Conservation (phyloP, 2,113 vertebrate genomes). For the Vimba vimba region DNA sequence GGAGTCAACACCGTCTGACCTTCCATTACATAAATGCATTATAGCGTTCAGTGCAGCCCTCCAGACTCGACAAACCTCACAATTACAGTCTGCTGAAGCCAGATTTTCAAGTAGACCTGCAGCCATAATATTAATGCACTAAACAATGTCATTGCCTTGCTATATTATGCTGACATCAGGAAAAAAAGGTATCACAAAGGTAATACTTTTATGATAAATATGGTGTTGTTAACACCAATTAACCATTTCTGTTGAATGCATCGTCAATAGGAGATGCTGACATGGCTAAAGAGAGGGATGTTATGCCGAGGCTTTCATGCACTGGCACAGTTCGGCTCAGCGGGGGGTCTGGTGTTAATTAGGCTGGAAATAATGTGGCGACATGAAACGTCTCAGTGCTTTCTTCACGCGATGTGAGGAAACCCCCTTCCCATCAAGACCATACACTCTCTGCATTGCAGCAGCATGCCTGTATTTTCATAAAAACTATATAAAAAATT, state of each 20-base stretch:
- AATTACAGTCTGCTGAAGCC: constrained; percentile 54
- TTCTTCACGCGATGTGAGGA: constrained; percentile 15
- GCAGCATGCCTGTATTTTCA: neutral
- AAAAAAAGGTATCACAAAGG: neutral
- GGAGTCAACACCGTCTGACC: constrained; percentile 56
- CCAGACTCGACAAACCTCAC: constrained; percentile 26
- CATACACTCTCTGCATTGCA: neutral
- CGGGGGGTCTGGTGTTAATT: constrained; percentile 69
- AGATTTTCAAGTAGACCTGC: constrained; percentile 30
- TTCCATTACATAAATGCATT: constrained; percentile 25
- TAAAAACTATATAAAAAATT: neutral
- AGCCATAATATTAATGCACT: neutral
- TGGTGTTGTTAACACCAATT: neutral
- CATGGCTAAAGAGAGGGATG: neutral
- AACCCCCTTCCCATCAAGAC: neutral
- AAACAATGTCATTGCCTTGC: neutral
- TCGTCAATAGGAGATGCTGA: neutral
- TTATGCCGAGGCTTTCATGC: constrained; percentile 51
- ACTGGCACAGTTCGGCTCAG: constrained; percentile 51
- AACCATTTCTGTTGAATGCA: too few relatives aligned
- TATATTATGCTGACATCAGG: neutral
- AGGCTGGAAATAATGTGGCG: constrained; percentile 76
- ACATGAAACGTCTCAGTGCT: constrained; percentile 44
- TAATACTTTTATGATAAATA: neutral
- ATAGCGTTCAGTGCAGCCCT: constrained; percentile 44